Base-by-base conservation (phyloP, 2,113 vertebrate genomes). In the Bubo scandiacus region DNA sequence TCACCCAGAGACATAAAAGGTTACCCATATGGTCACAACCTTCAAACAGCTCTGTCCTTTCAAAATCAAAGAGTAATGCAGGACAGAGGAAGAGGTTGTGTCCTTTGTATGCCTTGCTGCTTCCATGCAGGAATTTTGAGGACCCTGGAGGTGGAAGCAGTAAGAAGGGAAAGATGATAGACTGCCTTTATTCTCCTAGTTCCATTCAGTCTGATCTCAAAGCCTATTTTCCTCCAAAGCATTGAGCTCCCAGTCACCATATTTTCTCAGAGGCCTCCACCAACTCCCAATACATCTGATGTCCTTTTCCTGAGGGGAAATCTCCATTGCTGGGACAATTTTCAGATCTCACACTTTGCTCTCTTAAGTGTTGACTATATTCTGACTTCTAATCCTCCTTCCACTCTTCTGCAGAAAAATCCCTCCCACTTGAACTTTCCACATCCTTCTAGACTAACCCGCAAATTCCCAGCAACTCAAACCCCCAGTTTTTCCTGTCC, bases 181-280 rank as follows among this genome's bases (percentile, higher is more conserved):
- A 38, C 15, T 67, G 15, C 4, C 19, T 82, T 12, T 9, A 19
- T 81, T 70, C 15, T 19, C 25, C 17, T 62, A 45, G 23, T 73
- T 40, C 27, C 8, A 36, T 6, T 57, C 54, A 57, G 11, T 57
- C 32, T 81, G 30, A 81, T 72, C 47, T 77, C 59, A 78, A 26
- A 91, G 23, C 16, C 16, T 84, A 30, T 62, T 82, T 57, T 55
- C 54, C 32, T 87, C 26, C n/a, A 79, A 57, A 90, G 5, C 7
- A 57, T 82, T 82, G 1, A 2, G 7, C 34, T 88, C 7, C 54
- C 43, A 16, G 4, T 72, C 32, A 54, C 4, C 1, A 0, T 68
- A 49, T 83, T 93, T 85, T 38, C 26, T 72, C 66, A 63, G 43
- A 79, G 52, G n/a, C 34, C 21, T 82, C 34, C 21, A 43, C 43